Evolutionary conservation across 2,113 vertebrate species (phyloP).

Genomic region (Phrynosoma blainvillii): DNA sequence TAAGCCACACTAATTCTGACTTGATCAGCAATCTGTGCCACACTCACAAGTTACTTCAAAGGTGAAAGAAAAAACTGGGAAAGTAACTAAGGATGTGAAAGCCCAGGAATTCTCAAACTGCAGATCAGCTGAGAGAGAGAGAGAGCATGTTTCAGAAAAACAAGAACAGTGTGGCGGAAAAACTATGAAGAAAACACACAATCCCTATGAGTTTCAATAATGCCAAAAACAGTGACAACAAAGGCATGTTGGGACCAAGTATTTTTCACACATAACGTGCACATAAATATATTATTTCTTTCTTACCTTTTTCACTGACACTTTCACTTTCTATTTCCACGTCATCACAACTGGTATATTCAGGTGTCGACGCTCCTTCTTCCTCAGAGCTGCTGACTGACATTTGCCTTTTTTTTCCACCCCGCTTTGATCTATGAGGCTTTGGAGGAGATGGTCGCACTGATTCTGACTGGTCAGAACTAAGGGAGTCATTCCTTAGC

Average conservation of each 20-base stretch:
- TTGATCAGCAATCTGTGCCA: background rate
- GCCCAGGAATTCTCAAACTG: background rate
- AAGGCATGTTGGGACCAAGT: background rate
- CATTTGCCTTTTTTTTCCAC: slow-evolving; percentile 95
- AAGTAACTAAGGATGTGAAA: background rate
- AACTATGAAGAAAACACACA: slow-evolving; percentile 2
- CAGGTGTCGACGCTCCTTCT: slow-evolving; percentile 97
- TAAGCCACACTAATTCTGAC: background rate
- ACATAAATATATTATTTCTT: slow-evolving; percentile 32
- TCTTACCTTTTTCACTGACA: slow-evolving; percentile 97
- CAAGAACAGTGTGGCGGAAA: background rate
- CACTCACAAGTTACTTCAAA: background rate
- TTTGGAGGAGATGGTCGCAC: slow-evolving; percentile 93
- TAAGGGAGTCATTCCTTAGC: slow-evolving; percentile 96
- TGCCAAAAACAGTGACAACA: background rate
- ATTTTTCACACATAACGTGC: slow-evolving; percentile 55
- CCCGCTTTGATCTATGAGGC: slow-evolving; percentile 90
- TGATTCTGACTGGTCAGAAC: slow-evolving; percentile 96
- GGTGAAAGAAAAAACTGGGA: background rate
- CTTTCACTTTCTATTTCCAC: slow-evolving; percentile 97
- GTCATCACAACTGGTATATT: slow-evolving; percentile 99
- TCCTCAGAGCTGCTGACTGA: slow-evolving; percentile 99
- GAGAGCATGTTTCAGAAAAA: too few relatives aligned
- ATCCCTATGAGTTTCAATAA: background rate
- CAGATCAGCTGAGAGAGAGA: background rate